Base-by-base conservation (phyloP, 2,113 vertebrate genomes). In the Haliaeetus leucogaster region DNA sequence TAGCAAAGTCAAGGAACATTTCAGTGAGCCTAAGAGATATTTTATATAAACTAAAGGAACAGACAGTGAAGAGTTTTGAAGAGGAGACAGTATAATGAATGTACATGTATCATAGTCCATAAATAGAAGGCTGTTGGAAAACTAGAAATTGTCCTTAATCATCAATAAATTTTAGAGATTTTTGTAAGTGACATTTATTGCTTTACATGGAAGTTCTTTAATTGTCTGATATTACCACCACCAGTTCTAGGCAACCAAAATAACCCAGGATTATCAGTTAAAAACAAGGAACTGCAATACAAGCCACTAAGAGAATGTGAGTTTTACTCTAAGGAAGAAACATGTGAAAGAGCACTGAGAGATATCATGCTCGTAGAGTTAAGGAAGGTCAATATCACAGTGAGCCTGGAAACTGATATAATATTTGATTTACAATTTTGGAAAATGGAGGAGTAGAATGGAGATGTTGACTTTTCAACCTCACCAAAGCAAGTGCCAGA, bases 401-500 rank as follows among this genome's bases (percentile, higher is more conserved):
- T 71, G 40, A 78, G 30, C 11, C 12, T 62, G 43, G 80, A 90
- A 97, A 86, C 18, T 40, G 11, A 63, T 66, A 89, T 23, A 65
- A 81, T 66, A 77, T 55, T 77, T 92, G 61, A 96, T 89, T 82
- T 95, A 84, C 25, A 63, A 0, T 89, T 88, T 47, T 86, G 65
- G 34, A 92, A 84, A 86, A 65, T 16, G 58, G 10, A 74, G 30
- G 40, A 78, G 38, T 52, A 76, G 34, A 76, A 89, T 11, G 13
- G 65, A 71, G 50, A 52, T 71, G 56, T 63, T 96, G 96, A 79
- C 94, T 93, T 97, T 92, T 86, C 40, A 95, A 53, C 82, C 80
- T 93, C 38, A 86, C 68, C 43, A 86, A 71, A 82, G 77, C 61
- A 90, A 97, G 89, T 86, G 68, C 61, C 88, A 84, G 68, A 84